Evolutionary conservation across 2,797 vertebrate species (phyloP).

Genomic region (Heterohyrax brucei): DNA sequence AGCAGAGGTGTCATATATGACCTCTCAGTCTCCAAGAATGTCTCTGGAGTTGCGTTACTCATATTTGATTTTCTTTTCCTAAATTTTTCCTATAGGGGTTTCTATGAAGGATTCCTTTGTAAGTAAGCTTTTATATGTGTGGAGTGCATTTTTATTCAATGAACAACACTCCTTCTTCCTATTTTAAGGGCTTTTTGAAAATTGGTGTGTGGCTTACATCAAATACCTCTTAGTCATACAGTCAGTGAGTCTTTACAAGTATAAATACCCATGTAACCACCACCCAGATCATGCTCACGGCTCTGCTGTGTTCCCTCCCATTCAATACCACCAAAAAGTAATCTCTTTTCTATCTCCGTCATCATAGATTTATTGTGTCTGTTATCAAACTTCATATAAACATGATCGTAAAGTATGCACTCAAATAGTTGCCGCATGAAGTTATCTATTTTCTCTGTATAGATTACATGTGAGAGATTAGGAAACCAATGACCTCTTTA

Average conservation of each 20-base stretch:
- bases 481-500: constrained; percentile 69
- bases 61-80: not conserved
- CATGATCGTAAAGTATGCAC: not conserved
- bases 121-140: not conserved
- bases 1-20: constrained; percentile 18
- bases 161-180: constrained; percentile 8
- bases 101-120: not conserved
- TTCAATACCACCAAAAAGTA: not conserved
- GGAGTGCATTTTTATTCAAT: not conserved
- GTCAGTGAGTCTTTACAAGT: constrained; percentile 19
- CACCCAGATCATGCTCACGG: not conserved
- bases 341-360: not conserved
- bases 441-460: constrained; percentile 71
- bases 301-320: not conserved
- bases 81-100: not conserved
- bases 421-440: not conserved
- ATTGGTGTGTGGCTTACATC: not conserved
- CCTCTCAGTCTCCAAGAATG: not conserved
- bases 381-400: constrained; percentile 49
- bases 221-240: not conserved
- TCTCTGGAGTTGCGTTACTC: constrained; percentile 16
- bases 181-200: not conserved
- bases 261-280: not conserved
- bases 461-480: constrained; percentile 66
- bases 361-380: not conserved